phyloP scores from a whole-genome alignment of 2,113 vertebrate genomes.

The Festucalex cinctus region DNA sequence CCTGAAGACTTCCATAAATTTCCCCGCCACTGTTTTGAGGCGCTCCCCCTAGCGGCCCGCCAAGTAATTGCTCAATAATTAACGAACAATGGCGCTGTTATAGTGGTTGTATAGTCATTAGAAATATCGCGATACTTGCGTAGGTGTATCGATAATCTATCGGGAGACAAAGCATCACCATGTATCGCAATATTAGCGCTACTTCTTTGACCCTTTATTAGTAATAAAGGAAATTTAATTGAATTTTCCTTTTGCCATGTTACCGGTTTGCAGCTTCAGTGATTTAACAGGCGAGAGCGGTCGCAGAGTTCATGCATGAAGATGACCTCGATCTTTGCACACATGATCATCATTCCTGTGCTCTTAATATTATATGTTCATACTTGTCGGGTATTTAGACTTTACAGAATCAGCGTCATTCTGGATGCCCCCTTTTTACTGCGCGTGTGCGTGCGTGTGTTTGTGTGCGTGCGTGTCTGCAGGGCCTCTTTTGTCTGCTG shows the following conservation, averaged over 20 bases:
- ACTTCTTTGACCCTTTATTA: no score
- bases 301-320: background rate
- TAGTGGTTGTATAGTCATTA: no score
- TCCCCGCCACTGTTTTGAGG: no score
- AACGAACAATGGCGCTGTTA: no score
- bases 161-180: no score
- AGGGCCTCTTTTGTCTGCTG: background rate
- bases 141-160: no score
- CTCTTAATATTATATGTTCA: background rate
- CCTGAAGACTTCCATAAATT: no score
- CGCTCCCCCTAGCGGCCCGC: no score
- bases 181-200: no score
- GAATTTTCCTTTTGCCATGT: background rate
- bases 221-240: background rate
- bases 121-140: no score
- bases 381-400: conserved; percentile 2
- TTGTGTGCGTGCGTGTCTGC: background rate
- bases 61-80: no score
- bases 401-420: conserved; percentile 12
- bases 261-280: background rate
- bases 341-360: background rate
- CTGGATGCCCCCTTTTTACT: background rate
- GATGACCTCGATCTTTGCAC: background rate
- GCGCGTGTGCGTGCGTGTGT: background rate
- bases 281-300: background rate